Evolutionary conservation across 2,888 invertebrate species (phyloP).

Genomic region (Hermaeophaga mercurialis): DNA sequence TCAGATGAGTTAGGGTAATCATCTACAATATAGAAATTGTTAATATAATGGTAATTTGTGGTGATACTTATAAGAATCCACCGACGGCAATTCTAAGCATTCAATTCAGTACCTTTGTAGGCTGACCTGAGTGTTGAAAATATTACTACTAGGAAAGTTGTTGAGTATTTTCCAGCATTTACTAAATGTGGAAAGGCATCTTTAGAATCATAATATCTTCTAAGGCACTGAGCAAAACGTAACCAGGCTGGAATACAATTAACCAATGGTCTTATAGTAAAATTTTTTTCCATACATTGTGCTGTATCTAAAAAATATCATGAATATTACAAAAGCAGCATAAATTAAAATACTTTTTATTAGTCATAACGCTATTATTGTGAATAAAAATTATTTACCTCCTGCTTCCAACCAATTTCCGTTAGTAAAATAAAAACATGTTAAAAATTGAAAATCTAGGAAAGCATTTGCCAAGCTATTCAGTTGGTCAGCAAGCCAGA

Average conservation of each 20-base stretch:
- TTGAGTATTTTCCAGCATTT: conserved; percentile 83
- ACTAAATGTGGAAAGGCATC: conserved; percentile 81
- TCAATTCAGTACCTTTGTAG: conserved; percentile 48
- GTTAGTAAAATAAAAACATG: conserved; percentile 75
- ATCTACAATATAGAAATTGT: conserved; percentile 47
- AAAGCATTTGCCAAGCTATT: conserved; percentile 79
- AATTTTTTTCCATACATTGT: conserved; percentile 59
- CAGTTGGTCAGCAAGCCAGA: conserved; percentile 85
- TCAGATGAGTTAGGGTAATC: conserved; percentile 59
- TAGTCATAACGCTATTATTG: background rate
- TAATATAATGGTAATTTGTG: background rate
- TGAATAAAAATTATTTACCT: conserved; percentile 47
- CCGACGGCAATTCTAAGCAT: background rate
- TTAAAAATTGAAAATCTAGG: conserved; percentile 77
- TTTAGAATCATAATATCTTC: conserved; percentile 80
- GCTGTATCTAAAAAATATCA: conserved; percentile 54
- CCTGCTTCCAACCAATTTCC: conserved; percentile 62
- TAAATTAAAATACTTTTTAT: background rate
- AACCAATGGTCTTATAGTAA: conserved; percentile 67
- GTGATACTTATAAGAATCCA: background rate
- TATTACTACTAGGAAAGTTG: conserved; percentile 73
- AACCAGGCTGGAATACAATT: conserved; percentile 84
- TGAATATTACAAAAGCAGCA: background rate
- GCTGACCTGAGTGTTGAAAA: conserved; percentile 59
- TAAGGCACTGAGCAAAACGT: conserved; percentile 82